Percentiles rank a stretch among this genome's conserved stretches.
These are phyloP conservation scores for Agrotis puta DNA, from an alignment of 2,888 invertebrate species.

Conservation along the genomic window DNA sequence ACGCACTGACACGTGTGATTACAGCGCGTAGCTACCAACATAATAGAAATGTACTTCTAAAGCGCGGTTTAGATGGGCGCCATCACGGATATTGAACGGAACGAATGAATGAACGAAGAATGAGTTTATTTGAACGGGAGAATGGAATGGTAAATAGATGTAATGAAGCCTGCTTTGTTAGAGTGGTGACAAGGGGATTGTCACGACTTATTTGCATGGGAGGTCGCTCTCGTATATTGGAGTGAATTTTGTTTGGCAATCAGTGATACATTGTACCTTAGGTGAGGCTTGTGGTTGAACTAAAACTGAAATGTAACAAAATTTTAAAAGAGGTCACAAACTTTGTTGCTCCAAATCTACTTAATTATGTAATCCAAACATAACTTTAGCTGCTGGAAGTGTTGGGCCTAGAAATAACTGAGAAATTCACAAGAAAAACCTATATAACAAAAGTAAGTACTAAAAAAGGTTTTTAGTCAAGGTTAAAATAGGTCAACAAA, in stretches of 20 bases:
- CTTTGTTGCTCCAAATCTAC: too few species aligned
- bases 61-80: constrained; percentile 53
- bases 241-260: constrained; percentile 28
- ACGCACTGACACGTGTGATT: constrained; percentile 65
- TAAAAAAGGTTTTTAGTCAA: too few species aligned
- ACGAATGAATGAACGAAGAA: constrained; percentile 52
- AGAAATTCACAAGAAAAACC: too few species aligned
- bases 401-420: too few species aligned
- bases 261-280: constrained; percentile 14
- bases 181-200: constrained; percentile 41
- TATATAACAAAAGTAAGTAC: too few species aligned
- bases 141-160: constrained; percentile 53
- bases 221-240: background rate
- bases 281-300: constrained; percentile 7
- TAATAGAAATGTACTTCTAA: constrained; percentile 55
- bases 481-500: too few species aligned
- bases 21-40: constrained; percentile 49
- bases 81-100: constrained; percentile 60
- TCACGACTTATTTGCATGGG: constrained; percentile 32
- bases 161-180: constrained; percentile 54
- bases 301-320: background rate
- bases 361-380: too few species aligned
- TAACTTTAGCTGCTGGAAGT: too few species aligned
- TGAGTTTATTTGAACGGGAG: constrained; percentile 49
- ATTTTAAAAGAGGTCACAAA: background rate